A percentile compares a stretch with the other conserved stretches of the same genome.
Conservation (phyloP, 2,113 vertebrate species). For the Centropus bengalensis region DNA sequence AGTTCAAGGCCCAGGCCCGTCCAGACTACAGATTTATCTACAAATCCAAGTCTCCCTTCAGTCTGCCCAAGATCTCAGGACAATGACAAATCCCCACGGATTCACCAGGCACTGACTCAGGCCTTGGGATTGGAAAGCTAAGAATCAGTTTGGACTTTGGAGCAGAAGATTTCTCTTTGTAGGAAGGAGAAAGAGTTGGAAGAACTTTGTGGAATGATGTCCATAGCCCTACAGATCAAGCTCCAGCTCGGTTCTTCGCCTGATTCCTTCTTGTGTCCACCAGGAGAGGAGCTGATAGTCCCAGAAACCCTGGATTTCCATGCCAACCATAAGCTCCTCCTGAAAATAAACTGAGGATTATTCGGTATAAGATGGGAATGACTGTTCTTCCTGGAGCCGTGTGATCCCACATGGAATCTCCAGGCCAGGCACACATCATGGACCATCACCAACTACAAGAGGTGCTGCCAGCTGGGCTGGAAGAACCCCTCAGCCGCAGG, state of each 20-base stretch:
- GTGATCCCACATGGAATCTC: neutral
- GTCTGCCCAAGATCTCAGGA: neutral
- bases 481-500: neutral
- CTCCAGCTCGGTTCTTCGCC: neutral
- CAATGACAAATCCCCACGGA: neutral
- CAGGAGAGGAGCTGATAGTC: neutral
- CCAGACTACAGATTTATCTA: neutral
- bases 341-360: neutral
- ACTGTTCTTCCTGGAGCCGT: neutral
- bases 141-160: neutral
- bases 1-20: neutral
- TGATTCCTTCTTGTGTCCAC: neutral
- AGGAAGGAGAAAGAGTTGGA: neutral
- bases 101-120: neutral
- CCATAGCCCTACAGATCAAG: neutral
- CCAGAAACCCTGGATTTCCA: neutral
- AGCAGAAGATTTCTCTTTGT: neutral
- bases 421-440: neutral
- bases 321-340: neutral
- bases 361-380: neutral
- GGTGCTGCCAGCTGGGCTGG: neutral
- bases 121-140: neutral
- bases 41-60: neutral
- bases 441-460: neutral
- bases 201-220: neutral